A percentile compares a stretch with the other conserved stretches of the same genome.
phyloP scores from a whole-genome alignment of 2,888 invertebrate species.

The Glyphotaelius pellucidus region DNA sequence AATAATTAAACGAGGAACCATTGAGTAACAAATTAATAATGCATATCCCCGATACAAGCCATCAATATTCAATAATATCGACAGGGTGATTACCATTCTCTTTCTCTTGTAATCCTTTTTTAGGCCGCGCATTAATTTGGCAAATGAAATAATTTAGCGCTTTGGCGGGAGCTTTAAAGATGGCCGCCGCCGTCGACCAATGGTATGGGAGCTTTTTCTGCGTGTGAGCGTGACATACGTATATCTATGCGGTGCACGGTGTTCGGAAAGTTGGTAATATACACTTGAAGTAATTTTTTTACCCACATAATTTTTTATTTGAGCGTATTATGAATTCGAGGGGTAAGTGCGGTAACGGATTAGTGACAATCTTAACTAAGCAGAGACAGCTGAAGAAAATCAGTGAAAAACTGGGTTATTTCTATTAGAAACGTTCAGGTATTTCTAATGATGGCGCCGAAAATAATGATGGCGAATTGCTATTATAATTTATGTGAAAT shows the following conservation, averaged over 20 bases:
- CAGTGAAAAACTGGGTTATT: no score
- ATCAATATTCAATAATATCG: not conserved
- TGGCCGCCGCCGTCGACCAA: slow-evolving; percentile 48
- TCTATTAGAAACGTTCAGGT: no score
- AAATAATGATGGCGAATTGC: no score
- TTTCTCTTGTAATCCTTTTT: slow-evolving; percentile 20
- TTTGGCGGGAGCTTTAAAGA: slow-evolving; percentile 48
- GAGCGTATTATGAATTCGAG: not conserved
- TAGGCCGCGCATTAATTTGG: slow-evolving; percentile 35
- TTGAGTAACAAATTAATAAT: not conserved
- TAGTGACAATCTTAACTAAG: no score
- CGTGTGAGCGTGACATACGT: not conserved
- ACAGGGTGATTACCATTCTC: not conserved
- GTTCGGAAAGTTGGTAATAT: not conserved
- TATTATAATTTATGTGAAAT: no score
- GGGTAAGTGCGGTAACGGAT: not conserved
- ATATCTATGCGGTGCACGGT: not conserved
- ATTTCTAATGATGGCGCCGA: no score
- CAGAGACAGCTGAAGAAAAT: no score
- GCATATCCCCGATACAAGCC: not conserved
- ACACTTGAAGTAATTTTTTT: not conserved
- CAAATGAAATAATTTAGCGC: slow-evolving; percentile 44
- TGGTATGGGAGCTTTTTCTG: slow-evolving; percentile 7
- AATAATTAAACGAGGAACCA: not conserved
- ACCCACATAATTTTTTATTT: not conserved